phyloP scores from a whole-genome alignment of 2,113 vertebrate genomes.

The Sardina pilchardus region DNA sequence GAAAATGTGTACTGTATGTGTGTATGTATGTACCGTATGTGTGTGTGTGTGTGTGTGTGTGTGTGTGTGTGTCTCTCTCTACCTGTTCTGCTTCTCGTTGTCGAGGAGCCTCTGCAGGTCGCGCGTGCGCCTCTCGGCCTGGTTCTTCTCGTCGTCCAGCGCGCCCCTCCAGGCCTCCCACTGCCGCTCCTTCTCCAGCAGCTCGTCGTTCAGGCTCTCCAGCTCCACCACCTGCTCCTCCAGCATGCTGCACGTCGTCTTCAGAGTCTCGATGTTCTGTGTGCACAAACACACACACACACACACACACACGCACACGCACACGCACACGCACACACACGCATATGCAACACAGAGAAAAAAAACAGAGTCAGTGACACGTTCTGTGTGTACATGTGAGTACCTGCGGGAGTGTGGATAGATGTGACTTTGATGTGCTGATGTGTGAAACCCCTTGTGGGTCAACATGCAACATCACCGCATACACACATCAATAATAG shows the following conservation, averaged over 20 bases:
- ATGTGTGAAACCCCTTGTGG: background rate
- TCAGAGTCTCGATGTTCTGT: slow-evolving; percentile 99
- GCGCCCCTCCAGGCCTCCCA: slow-evolving; percentile 95
- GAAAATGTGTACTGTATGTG: background rate
- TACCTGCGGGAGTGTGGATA: background rate
- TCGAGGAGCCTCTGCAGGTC: slow-evolving; percentile 94
- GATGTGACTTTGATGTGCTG: background rate
- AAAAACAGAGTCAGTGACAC: no score
- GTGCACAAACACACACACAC: slow-evolving; percentile 44
- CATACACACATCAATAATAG: no score
- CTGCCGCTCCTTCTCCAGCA: slow-evolving; percentile 94
- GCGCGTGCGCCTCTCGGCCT: slow-evolving; percentile 90
- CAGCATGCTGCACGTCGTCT: slow-evolving; percentile 98
- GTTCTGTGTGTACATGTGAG: no score
- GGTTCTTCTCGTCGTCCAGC: slow-evolving; percentile 94
- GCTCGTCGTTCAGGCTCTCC: slow-evolving; percentile 94
- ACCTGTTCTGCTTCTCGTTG: slow-evolving; percentile 98
- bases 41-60: background rate
- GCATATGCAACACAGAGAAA: background rate
- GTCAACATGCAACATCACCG: no score
- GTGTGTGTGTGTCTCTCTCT: background rate
- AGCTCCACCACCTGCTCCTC: slow-evolving; percentile 98
- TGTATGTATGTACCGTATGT: background rate
- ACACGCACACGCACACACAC: background rate
- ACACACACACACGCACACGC: background rate